phyloP scores from a whole-genome alignment of 2,113 vertebrate species.

The Talpa occidentalis region DNA sequence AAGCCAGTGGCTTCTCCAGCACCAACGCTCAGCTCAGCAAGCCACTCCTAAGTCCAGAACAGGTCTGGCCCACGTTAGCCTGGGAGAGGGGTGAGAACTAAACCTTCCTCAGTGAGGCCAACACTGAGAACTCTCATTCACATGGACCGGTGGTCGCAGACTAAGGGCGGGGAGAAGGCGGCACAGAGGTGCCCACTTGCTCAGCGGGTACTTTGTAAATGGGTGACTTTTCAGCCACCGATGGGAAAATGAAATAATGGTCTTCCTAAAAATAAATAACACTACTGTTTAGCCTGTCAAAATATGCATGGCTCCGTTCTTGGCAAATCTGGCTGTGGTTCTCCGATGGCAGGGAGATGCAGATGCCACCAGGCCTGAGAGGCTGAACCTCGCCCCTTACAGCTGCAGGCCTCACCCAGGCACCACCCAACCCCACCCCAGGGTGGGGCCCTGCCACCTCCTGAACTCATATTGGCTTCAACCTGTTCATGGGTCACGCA shows the following conservation, averaged over 20 bases:
- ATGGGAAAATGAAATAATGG: not conserved
- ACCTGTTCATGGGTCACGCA: not conserved
- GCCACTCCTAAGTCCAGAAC: not conserved
- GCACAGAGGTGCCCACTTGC: too few relatives aligned
- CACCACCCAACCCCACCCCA: not conserved
- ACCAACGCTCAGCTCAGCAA: not conserved
- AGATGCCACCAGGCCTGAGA: not conserved
- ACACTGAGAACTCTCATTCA: too few relatives aligned
- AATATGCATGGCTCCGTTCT: not conserved
- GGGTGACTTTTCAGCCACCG: not conserved
- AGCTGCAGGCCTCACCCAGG: not conserved
- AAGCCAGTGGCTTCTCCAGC: not conserved
- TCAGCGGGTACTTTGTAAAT: not conserved
- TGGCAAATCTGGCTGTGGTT: not conserved
- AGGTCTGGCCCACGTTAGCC: not conserved
- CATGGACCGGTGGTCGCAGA: too few relatives aligned
- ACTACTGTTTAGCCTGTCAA: not conserved
- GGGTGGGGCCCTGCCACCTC: not conserved
- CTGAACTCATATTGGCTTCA: not conserved
- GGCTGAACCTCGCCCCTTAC: not conserved
- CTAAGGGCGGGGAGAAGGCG: not conserved
- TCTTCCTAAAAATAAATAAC: not conserved
- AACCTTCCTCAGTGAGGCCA: not conserved
- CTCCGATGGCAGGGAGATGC: not conserved
- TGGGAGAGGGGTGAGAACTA: not conserved